Base-by-base conservation (phyloP, 2,797 vertebrate species). In the Linurgus olivaceus region DNA sequence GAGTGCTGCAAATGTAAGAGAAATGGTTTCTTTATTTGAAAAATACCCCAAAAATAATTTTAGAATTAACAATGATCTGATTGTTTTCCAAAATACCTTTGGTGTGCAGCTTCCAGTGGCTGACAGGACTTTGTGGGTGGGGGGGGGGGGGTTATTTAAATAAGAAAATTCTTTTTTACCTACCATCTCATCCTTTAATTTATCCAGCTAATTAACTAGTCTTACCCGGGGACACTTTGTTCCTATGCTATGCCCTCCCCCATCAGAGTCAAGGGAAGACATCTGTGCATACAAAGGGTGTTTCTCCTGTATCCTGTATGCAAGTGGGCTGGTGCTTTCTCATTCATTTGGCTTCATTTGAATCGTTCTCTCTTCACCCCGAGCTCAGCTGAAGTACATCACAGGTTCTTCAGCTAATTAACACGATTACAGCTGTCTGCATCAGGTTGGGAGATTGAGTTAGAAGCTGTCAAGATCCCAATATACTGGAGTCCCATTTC, bases 341-440 rank as follows among this genome's bases (percentile, higher is more conserved):
- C 17, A n/a, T 92, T 90, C 65, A 29, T 71, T 81, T 90, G 61
- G 50, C 57, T 92, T 86, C 1, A 5, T 74, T 89, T 62, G 84
- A 79, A 81, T 89, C 47, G 78, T 86, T 77, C 16, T 92, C 8
- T 18, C 57, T 58, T 87, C 35, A 87, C 68, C 59, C 42, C 0
- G 3, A 91, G 77, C 62, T 93, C 52, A 68, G 38, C 62, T 85
- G 80, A 88, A 86, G 87, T 93, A 88, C 44, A 90, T 96, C 77
- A 82, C 78, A 96, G 75, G 57, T 89, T 90, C 83, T 88, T 84
- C 51, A 74, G 78, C 94, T 96, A 83, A 97, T 96, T 97, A 95
- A 79, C 77, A 71, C 10, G 0, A 95, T 87, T 94, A 82, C 31
- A 67, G 55, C 86, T 96, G 85, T 93, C 91, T 8, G 2, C 58